These are phyloP conservation scores for Acanthurus tractus DNA, from an alignment of 2,797 vertebrate species.

Conservation along the genomic window DNA sequence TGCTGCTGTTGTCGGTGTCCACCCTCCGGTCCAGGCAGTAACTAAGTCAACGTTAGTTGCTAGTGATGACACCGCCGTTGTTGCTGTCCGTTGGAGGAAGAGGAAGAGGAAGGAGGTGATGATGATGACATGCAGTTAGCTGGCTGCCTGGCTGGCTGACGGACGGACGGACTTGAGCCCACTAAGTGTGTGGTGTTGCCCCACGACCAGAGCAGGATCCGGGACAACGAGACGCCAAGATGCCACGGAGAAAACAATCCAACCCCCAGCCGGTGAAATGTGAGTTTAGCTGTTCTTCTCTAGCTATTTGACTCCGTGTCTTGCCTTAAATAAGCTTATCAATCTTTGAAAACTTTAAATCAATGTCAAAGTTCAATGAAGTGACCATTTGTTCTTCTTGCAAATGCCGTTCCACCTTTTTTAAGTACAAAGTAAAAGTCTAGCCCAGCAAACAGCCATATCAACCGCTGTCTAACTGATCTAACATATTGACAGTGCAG, in stretches of 20 bases:
- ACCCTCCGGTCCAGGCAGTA: constrained; percentile 10
- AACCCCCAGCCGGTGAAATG: constrained; percentile 93
- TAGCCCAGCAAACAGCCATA: not conserved
- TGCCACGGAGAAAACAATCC: constrained; percentile 93
- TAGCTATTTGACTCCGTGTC: not conserved
- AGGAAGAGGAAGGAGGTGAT: constrained; percentile 82
- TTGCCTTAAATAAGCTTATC: not conserved
- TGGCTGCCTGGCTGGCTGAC: constrained; percentile 58
- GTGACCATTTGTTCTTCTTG: not conserved
- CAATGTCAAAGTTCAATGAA: not conserved
- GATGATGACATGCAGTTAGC: constrained; percentile 67
- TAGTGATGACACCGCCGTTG: constrained; percentile 50
- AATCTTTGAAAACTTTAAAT: not conserved
- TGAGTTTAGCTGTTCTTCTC: constrained; percentile 70
- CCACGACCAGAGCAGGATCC: constrained; percentile 30
- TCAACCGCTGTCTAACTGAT: constrained; percentile 25
- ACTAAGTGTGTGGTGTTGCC: constrained; percentile 4
- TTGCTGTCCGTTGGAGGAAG: constrained; percentile 77
- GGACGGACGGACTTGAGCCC: constrained; percentile 42
- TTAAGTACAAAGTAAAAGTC: not conserved
- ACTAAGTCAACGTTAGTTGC: not conserved
- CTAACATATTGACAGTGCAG: constrained; percentile 7
- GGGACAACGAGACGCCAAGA: constrained; percentile 63
- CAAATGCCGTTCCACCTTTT: not conserved
- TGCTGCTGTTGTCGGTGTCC: not conserved